These are phyloP conservation scores for Platysteira castanea DNA, from an alignment of 2,113 vertebrate genomes.

Conservation along the genomic window DNA sequence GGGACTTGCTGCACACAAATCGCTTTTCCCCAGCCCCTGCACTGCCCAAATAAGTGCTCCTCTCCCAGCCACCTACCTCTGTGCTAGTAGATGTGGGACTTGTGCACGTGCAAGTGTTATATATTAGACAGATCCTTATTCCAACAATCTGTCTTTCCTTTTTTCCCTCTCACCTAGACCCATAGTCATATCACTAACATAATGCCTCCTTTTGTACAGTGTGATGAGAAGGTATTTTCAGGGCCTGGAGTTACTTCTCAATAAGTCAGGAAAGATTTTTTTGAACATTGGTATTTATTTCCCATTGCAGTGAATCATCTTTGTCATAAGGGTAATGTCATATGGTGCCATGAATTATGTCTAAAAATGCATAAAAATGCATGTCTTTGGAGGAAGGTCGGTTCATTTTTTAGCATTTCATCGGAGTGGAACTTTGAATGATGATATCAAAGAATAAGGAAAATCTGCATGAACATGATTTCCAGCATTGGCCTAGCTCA, in stretches of 20 bases:
- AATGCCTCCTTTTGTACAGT: not conserved
- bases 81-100: not conserved
- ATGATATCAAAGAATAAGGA: not conserved
- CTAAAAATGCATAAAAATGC: not conserved
- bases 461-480: not conserved
- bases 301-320: not conserved
- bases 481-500: not conserved
- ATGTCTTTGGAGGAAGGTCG: not conserved
- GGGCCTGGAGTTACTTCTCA: not conserved
- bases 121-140: not conserved
- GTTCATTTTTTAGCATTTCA: not conserved
- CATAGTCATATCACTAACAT: not conserved
- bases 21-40: not conserved
- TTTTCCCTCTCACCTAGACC: not conserved
- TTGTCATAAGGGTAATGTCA: not conserved
- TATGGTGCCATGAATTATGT: not conserved
- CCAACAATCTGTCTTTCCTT: not conserved
- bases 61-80: not conserved
- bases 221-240: not conserved
- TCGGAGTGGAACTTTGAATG: not conserved
- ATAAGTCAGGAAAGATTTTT: not conserved
- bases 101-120: fast-evolving
- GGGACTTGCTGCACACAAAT: not conserved
- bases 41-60: not conserved
- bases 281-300: not conserved